Conservation (phyloP, 2,888 invertebrate species). For the Drosophila basisetae region DNA sequence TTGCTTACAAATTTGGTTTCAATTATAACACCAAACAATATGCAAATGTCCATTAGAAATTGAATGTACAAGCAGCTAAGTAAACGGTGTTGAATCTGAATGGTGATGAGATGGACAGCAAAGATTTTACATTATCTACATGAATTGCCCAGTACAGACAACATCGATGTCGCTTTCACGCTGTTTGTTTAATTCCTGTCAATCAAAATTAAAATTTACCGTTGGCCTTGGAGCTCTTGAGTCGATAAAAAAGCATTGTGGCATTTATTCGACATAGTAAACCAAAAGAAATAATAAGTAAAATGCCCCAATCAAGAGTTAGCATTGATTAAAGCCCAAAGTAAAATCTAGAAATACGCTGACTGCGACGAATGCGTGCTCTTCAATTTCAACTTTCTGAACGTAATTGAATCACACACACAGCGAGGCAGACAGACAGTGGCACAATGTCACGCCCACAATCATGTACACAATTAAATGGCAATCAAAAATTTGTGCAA, state of each 20-base stretch:
- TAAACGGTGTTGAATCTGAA: neutral
- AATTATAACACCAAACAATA: neutral
- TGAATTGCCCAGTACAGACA: neutral
- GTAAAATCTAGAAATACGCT: neutral
- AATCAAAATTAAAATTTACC: neutral
- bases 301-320: slow-evolving; percentile 1
- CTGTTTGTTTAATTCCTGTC: neutral
- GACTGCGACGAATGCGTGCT: neutral
- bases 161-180: neutral
- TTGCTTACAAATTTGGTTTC: neutral
- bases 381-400: slow-evolving; percentile 25
- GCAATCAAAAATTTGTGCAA: slow-evolving; percentile 42
- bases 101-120: neutral
- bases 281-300: neutral
- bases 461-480: slow-evolving; percentile 51
- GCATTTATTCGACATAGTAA: neutral
- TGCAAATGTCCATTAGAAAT: neutral
- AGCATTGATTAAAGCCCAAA: slow-evolving; percentile 1
- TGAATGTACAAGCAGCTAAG: neutral
- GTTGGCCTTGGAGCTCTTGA: neutral
- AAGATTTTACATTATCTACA: neutral
- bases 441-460: slow-evolving; percentile 24
- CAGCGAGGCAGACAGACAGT: neutral
- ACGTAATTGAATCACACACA: slow-evolving; percentile 29
- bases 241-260: neutral